Base-by-base conservation (phyloP, 2,113 vertebrate genomes). In the Arvicanthis niloticus region DNA sequence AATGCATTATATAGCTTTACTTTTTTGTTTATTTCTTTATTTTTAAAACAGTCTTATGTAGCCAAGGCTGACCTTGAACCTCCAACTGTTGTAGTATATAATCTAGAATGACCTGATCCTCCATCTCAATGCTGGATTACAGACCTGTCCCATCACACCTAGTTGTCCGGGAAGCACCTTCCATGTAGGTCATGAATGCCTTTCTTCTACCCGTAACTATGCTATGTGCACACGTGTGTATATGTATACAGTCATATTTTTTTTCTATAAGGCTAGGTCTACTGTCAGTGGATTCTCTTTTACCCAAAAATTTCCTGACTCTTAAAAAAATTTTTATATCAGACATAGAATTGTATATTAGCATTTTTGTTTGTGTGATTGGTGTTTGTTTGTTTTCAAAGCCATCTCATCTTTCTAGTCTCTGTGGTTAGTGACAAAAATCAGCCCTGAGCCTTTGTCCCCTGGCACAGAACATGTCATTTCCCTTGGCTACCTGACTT, bases 291-390 rank as follows among this genome's bases (percentile, higher is more conserved):
- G 15, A 68, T 68, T 68, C 13, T 68, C 67, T 34, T 68, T 68
- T 68, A 68, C 29, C 67, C 67, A 13, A 68, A 68, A 68, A 68
- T 34, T 13, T 34, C 67, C 31, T 15, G 72, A 67, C 37, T 37
- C 53, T 58, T 82, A 45, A 82, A 88, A 48, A 15, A 45, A 45
- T 68, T 85, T 91, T 89, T 89, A 76, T 70, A 88, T 62, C 82
- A 70, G 4, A 48, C 42, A 19, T 24, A 70, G 70, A 91, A 70
- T 85, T 91, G n/a, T 93, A 62, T 8, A 60, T 45, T 75, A 77
- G n/a, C 9, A 42, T 42, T 56, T 67, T 90, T 81, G 93, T 88
- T 40, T 75, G 60, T 62, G 24, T 62, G 60, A 26, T 60, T 62
- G 12, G 13, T 24, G 5, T 22, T 60, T 45, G 65, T 67, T 45